Percentiles rank a stretch among this genome's conserved stretches.
phyloP scores from a whole-genome alignment of 2,113 vertebrate genomes.

The Heloderma charlesbogerti region DNA sequence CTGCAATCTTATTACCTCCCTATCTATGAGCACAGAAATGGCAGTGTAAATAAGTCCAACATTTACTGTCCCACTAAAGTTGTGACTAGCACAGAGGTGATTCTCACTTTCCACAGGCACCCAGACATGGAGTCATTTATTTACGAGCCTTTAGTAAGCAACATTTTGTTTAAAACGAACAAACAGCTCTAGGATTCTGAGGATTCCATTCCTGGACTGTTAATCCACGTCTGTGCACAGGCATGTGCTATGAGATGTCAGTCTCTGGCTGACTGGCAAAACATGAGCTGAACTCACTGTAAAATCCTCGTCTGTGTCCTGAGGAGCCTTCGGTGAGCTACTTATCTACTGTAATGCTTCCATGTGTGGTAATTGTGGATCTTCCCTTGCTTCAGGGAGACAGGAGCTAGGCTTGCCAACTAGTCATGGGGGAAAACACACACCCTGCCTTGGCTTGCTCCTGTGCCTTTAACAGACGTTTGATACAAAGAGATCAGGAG shows the following conservation, averaged over 20 bases:
- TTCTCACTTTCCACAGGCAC: background rate
- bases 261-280: background rate
- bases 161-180: background rate
- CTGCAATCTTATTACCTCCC: too few species aligned
- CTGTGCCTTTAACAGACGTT: background rate
- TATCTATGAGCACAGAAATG: too few species aligned
- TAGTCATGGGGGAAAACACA: too few species aligned
- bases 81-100: background rate
- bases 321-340: background rate
- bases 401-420: background rate
- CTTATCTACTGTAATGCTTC: background rate
- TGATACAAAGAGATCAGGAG: background rate
- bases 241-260: background rate
- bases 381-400: background rate
- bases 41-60: too few species aligned
- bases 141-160: background rate
- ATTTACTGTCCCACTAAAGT: background rate
- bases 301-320: too few species aligned
- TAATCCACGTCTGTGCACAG: background rate
- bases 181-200: background rate
- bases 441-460: background rate
- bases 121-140: background rate
- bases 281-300: background rate
- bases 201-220: background rate
- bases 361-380: too few species aligned